Conservation (phyloP, 2,888 invertebrate species). For the Machimus atricapillus region DNA sequence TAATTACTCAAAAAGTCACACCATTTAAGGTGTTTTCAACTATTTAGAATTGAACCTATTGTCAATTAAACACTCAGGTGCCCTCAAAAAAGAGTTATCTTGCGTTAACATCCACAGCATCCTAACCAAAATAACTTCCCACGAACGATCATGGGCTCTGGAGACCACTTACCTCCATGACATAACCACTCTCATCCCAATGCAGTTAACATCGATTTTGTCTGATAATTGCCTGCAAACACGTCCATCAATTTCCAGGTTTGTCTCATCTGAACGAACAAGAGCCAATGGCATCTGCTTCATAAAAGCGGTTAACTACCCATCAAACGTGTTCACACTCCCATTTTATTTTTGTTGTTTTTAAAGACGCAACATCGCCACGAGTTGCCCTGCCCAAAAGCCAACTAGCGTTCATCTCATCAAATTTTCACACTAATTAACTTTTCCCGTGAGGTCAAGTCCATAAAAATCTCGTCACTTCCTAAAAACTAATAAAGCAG, state of each 20-base stretch:
- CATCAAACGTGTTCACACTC: slow-evolving; percentile 15
- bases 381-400: background rate
- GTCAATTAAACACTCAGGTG: background rate
- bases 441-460: slow-evolving; percentile 12
- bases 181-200: background rate
- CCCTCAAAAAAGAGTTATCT: background rate
- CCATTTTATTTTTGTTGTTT: background rate
- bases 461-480: background rate
- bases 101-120: too few relatives aligned
- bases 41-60: too few relatives aligned
- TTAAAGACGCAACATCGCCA: background rate
- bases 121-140: background rate
- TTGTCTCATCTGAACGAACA: background rate
- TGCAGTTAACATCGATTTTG: background rate
- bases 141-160: background rate
- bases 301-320: background rate
- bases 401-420: background rate
- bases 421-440: slow-evolving; percentile 13
- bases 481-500: slow-evolving; percentile 7
- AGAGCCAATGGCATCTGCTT: background rate
- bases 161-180: background rate
- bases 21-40: too few relatives aligned
- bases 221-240: background rate
- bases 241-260: background rate
- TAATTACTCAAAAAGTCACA: too few relatives aligned